Conservation (phyloP, 2,888 invertebrate genomes). For the Nymphalis urticae region DNA sequence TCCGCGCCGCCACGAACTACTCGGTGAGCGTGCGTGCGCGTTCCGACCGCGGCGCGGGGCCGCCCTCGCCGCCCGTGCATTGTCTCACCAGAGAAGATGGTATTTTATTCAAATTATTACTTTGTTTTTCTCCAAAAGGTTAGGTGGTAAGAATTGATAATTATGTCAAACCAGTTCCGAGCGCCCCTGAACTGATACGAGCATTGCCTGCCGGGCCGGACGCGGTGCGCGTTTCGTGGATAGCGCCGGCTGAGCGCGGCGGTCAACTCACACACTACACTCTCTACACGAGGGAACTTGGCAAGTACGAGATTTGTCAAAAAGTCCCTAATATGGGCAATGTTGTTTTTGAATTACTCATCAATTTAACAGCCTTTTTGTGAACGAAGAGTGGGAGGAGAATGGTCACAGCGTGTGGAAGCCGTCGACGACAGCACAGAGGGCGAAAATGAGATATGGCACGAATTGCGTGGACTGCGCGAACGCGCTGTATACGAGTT, state of each 20-base stretch:
- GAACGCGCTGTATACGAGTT: constrained; percentile 89
- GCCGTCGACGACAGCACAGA: constrained; percentile 35
- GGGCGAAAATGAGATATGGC: constrained; percentile 58
- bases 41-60: constrained; percentile 88
- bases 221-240: constrained; percentile 91
- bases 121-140: no score
- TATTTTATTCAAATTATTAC: constrained; percentile 48
- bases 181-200: constrained; percentile 87
- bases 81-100: constrained; percentile 91
- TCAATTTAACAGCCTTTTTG: constrained; percentile 49
- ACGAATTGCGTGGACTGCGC: constrained; percentile 85
- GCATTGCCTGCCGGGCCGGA: constrained; percentile 88
- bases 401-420: constrained; percentile 67
- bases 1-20: constrained; percentile 91
- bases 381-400: constrained; percentile 52
- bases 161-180: constrained; percentile 84
- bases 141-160: background rate
- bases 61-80: constrained; percentile 85
- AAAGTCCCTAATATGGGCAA: background rate
- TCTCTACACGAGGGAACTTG: constrained; percentile 86
- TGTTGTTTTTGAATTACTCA: constrained; percentile 5
- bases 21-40: constrained; percentile 90
- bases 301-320: constrained; percentile 67
- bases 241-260: constrained; percentile 86
- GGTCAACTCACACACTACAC: constrained; percentile 89